Conservation (phyloP, 2,113 vertebrate species). For the Cephalophus harveyi region DNA sequence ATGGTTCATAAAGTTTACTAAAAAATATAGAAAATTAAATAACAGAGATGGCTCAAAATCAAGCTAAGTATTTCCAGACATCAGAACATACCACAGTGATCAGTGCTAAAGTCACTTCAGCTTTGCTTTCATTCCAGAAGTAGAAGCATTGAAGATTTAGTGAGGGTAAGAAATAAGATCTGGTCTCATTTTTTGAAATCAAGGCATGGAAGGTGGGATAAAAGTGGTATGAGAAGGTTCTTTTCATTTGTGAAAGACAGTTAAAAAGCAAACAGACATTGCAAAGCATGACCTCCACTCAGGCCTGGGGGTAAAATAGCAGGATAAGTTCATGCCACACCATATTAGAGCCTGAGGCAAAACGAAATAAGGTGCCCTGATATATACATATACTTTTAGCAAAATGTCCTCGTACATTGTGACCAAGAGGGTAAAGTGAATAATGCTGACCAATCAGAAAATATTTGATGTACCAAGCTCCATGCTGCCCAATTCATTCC, state of each 20-base stretch:
- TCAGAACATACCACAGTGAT: background rate
- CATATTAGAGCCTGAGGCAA: background rate
- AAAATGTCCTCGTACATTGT: background rate
- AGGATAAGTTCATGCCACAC: rapidly evolving
- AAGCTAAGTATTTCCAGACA: background rate
- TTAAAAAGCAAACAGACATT: background rate
- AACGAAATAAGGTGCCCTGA: background rate
- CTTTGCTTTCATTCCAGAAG: background rate
- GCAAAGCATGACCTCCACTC: background rate
- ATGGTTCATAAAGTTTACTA: background rate
- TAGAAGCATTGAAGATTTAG: background rate
- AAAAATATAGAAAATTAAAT: background rate
- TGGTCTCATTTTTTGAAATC: background rate
- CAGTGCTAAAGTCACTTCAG: background rate
- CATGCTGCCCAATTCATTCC: background rate
- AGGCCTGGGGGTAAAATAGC: rapidly evolving
- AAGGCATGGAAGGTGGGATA: background rate
- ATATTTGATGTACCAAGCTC: background rate
- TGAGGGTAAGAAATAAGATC: background rate
- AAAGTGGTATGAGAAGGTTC: background rate
- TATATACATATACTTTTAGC: background rate
- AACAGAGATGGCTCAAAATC: background rate
- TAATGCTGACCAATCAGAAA: background rate
- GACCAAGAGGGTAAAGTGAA: background rate
- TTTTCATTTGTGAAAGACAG: background rate